Evolutionary conservation across 2,797 vertebrate species (phyloP), one percentile per base, ranked within the genome.

Genomic region (Enteromius paludinosus): DNA sequence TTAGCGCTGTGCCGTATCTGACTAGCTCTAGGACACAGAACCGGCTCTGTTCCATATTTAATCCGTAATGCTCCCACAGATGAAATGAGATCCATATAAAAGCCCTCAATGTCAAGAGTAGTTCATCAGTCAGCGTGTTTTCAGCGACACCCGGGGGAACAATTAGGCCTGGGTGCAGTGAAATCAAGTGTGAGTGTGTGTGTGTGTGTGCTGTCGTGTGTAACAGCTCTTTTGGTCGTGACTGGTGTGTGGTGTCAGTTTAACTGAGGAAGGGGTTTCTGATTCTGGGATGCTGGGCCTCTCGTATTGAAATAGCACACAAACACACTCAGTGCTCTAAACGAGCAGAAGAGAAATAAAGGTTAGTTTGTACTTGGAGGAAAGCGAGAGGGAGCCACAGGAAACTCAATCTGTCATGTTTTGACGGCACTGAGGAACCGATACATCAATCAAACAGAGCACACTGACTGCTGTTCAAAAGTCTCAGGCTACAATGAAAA

Each of bases 111-210:
- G 81, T 75, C 70, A 68, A 41, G 61, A 66, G 25, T 11, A 45
- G 71, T 76, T 82, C 62, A 76, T 82, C 81, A 43, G 62, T 82
- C 72, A 82, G 72, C 18, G 18, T 76, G 72, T 43, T 82, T 73
- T 33, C 49, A 56, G 72, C 72, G 25, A 68, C 72, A 75, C 81
- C 35, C 38, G 1, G 8, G 72, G 81, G 72, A 59, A 45, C 62
- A 75, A 66, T 82, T 43, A 75, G 61, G 18, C 7, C 17, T 28
- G 70, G 70, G 18, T 43, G 23, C 23, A 35, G 41, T 1, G 69
- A 81, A 62, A 72, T 72, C 17, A 47, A 72, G 33, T 45, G 54
- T 61, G 33, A 3, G 66, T 47, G 75, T 56, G 20, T n/a, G 33
- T 69, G 2, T 69, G 35, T 7, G 38, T 45, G 75, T 54, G 18